Conservation (phyloP, 1,140 invertebrate species). For the Trichomalopsis sarcophagae region DNA sequence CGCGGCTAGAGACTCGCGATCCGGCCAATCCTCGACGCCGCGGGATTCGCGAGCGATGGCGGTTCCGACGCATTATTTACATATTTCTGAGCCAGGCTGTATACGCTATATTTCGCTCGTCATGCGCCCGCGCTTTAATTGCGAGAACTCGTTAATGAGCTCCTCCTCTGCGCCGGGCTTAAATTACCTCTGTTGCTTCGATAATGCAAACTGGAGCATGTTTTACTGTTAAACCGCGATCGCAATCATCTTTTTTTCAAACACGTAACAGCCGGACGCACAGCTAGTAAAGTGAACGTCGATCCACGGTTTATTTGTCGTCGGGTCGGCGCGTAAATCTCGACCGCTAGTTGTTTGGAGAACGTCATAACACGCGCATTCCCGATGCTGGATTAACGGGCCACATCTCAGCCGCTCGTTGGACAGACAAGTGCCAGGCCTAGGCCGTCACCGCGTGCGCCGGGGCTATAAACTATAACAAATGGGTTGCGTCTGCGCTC, state of each 20-base stretch:
- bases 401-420: constrained; percentile 58
- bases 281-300: neutral
- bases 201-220: neutral
- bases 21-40: constrained; percentile 15
- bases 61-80: constrained; percentile 43
- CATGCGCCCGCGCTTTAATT: constrained; percentile 33
- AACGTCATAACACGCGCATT: constrained; percentile 68
- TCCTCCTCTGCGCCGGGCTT: neutral
- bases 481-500: constrained; percentile 38
- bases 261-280: too few species aligned
- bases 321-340: constrained; percentile 58
- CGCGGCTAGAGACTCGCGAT: constrained; percentile 31
- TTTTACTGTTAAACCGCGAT: too few species aligned
- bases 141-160: constrained; percentile 33
- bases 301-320: constrained; percentile 57
- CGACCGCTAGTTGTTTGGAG: constrained; percentile 60
- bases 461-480: constrained; percentile 55
- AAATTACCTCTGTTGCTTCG: neutral
- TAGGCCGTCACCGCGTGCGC: neutral
- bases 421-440: constrained; percentile 55
- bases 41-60: constrained; percentile 38
- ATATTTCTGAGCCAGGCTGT: constrained; percentile 33
- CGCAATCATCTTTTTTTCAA: too few species aligned
- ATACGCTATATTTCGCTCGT: neutral
- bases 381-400: constrained; percentile 63